Conservation (phyloP, 1,140 invertebrate species). For the Acromyrmex echinatior region DNA sequence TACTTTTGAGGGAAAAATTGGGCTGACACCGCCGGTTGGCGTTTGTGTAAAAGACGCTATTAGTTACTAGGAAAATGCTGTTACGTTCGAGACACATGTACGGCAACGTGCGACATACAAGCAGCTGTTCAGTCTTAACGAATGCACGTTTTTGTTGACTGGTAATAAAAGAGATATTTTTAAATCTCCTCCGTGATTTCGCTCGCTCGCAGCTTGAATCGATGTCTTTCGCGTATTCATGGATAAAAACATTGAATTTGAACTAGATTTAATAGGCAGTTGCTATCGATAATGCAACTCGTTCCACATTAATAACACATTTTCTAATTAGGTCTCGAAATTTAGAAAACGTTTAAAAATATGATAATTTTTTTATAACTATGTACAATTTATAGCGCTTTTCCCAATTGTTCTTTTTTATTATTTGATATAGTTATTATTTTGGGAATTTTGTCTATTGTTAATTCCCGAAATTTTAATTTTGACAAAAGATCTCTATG, state of each 20-base stretch:
- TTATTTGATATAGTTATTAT: no score
- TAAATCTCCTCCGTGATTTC: conserved; percentile 1
- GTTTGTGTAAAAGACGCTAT: conserved; percentile 57
- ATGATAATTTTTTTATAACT: no score
- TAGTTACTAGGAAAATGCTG: conserved; percentile 51
- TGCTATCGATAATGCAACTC: neutral
- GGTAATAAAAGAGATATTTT: conserved; percentile 41
- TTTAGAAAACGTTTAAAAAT: no score
- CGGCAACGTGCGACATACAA: conserved; percentile 40
- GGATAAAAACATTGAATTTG: neutral
- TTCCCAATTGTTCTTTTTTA: no score
- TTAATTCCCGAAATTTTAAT: no score
- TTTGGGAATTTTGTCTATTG: no score
- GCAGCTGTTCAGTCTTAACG: conserved; percentile 49
- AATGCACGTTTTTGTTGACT: conserved; percentile 21
- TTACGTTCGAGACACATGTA: conserved; percentile 38
- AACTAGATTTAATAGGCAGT: neutral
- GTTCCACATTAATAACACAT: neutral
- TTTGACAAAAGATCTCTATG: no score
- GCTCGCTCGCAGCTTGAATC: neutral
- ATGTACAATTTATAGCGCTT: no score
- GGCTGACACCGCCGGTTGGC: conserved; percentile 43
- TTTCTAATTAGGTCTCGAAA: neutral
- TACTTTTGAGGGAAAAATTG: conserved; percentile 63
- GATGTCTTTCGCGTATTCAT: neutral